A percentile compares a stretch with the other conserved stretches of the same genome.
These are phyloP conservation scores for Lacanobia oleracea DNA, from an alignment of 2,888 invertebrate genomes.

Conservation along the genomic window DNA sequence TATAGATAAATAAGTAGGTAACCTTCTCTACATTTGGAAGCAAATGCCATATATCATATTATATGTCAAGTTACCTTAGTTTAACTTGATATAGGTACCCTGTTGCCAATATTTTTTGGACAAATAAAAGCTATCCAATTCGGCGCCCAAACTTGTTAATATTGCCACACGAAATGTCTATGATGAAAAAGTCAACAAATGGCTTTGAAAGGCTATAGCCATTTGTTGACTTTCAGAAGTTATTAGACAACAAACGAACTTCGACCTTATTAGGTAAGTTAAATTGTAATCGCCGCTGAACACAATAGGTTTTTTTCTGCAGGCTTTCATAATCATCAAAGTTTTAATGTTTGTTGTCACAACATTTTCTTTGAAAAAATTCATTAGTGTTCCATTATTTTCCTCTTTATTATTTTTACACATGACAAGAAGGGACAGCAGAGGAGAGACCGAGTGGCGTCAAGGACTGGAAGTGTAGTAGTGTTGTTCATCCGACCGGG, in stretches of 20 bases:
- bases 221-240: constrained; percentile 25
- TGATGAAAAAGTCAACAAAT: constrained; percentile 11
- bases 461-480: no score
- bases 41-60: constrained; percentile 1
- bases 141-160: constrained; percentile 2
- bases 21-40: background rate
- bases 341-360: constrained; percentile 18
- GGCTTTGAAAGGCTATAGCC: background rate
- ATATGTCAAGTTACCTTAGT: background rate
- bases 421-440: no score
- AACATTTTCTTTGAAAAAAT: background rate
- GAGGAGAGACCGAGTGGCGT: no score
- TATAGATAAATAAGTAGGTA: background rate
- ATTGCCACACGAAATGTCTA: constrained; percentile 15
- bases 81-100: no score
- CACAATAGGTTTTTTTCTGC: background rate
- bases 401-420: no score
- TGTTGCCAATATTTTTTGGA: background rate
- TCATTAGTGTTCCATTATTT: no score
- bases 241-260: constrained; percentile 31
- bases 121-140: background rate
- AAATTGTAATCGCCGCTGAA: background rate
- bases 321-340: constrained; percentile 12
- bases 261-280: background rate
- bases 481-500: no score